These are phyloP conservation scores for Heterohyrax brucei DNA, from an alignment of 2,797 vertebrate species.

Conservation along the genomic window DNA sequence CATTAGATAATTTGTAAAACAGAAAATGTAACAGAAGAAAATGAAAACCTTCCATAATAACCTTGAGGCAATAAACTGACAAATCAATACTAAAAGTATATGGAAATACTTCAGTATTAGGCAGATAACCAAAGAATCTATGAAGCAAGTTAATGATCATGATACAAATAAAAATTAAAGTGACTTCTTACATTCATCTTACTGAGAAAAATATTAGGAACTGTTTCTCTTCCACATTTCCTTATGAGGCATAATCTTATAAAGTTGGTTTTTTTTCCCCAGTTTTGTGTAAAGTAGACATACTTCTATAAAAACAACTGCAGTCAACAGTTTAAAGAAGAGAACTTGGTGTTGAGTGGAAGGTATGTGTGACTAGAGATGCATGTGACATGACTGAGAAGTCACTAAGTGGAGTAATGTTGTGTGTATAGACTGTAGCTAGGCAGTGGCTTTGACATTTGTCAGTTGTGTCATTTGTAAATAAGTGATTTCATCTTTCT, in stretches of 20 bases:
- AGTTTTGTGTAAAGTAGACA: neutral
- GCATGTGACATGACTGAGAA: neutral
- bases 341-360: neutral
- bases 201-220: conserved; percentile 12
- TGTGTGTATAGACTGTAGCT: too few relatives aligned
- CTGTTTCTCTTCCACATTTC: conserved; percentile 30
- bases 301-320: neutral
- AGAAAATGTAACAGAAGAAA: conserved; percentile 56
- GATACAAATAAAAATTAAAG: conserved; percentile 6
- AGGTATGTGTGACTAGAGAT: neutral
- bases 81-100: conserved; percentile 9
- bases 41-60: conserved; percentile 8
- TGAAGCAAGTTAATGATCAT: neutral
- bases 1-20: conserved; percentile 53
- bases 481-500: neutral
- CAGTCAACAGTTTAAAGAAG: conserved; percentile 1
- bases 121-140: conserved; percentile 18
- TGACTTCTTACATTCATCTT: conserved; percentile 43
- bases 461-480: neutral
- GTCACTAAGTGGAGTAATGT: too few relatives aligned
- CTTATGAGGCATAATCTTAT: neutral
- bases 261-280: neutral
- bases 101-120: neutral
- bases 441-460: neutral
- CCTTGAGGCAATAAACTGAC: conserved; percentile 12